Evolutionary conservation across 92 coral and sea anemone genomes (phyloP).

Genomic region (Ricordea florida): DNA sequence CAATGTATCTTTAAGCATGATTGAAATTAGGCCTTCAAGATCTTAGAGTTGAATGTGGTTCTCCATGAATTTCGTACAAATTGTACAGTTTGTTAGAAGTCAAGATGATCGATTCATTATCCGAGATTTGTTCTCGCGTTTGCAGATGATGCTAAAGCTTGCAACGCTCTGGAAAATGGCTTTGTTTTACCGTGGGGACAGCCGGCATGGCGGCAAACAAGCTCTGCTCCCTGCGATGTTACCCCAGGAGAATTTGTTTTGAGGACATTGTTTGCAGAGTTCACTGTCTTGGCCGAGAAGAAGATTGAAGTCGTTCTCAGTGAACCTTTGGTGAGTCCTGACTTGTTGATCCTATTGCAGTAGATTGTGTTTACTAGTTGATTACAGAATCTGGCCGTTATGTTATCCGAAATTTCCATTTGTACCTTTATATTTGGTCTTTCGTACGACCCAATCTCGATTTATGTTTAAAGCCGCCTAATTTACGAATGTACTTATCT

Average conservation of each 20-base stretch:
- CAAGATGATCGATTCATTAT: too few species aligned
- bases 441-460: too few species aligned
- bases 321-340: constrained; percentile 90
- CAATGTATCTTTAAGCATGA: too few species aligned
- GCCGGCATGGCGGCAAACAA: constrained; percentile 62
- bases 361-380: neutral
- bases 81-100: too few species aligned
- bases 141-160: constrained; percentile 58
- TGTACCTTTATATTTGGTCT: too few species aligned
- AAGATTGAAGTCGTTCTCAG: constrained; percentile 89
- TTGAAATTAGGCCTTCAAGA: too few species aligned
- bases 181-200: constrained; percentile 84
- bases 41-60: too few species aligned
- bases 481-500: too few species aligned
- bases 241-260: constrained; percentile 97
- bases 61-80: too few species aligned
- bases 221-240: constrained; percentile 54
- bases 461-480: too few species aligned
- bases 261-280: constrained; percentile 90
- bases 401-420: too few species aligned
- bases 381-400: too few species aligned
- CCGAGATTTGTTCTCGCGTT: neutral
- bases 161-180: constrained; percentile 58
- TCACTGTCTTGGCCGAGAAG: constrained; percentile 86
- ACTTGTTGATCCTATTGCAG: neutral